Evolutionary conservation across 1,140 invertebrate species (phyloP), one percentile per base, ranked within the genome.

Genomic region (Scaptodrosophila lebanonensis): DNA sequence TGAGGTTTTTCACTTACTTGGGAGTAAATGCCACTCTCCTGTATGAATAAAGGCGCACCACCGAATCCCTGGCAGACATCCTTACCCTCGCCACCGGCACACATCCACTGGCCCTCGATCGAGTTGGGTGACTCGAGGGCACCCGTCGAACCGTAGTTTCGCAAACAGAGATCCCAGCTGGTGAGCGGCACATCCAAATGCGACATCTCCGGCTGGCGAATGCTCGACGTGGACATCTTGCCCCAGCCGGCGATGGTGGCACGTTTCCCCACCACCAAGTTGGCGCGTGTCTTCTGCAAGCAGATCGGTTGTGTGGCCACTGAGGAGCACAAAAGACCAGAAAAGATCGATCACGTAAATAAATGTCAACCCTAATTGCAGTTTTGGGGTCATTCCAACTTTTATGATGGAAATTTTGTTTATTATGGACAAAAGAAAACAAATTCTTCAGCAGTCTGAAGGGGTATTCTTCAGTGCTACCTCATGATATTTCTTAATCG

Each of bases 21-120:
- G 29, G 90, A 89, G 83, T 89, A 90, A 22, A 88, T 89, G 2
- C 89, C 89, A 33, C 89, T 89, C 50, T 90, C 88, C 30, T 87
- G 87, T 0, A 91, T 70, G 25, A 93, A 73, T 1, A 93, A 77
- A 0, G 92, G 92, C 0, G 92, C 90, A 5, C 92, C 92, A 3
- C 92, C 92, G 64, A 93, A 93, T 1, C 92, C 92, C 5, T 91
- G 89, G 56, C 92, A 93, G 0, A 91, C 92, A 79, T 93, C 92
- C 40, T 89, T 87, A 44, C 73, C 87, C 66, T 92, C 90, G 1
- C 91, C 92, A 0, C 92, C 92, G 6, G 91, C 92, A 62, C 92
- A 93, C 39, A 93, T 76, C 70, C 92, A 91, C 49, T 87, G 87
- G 0, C 91, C 89, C 22, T 91, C 90, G 32, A 87, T 83, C 0